Evolutionary conservation across 1,140 invertebrate genomes (phyloP), one percentile per base, ranked within the genome.

Genomic region (Bombus impatiens): DNA sequence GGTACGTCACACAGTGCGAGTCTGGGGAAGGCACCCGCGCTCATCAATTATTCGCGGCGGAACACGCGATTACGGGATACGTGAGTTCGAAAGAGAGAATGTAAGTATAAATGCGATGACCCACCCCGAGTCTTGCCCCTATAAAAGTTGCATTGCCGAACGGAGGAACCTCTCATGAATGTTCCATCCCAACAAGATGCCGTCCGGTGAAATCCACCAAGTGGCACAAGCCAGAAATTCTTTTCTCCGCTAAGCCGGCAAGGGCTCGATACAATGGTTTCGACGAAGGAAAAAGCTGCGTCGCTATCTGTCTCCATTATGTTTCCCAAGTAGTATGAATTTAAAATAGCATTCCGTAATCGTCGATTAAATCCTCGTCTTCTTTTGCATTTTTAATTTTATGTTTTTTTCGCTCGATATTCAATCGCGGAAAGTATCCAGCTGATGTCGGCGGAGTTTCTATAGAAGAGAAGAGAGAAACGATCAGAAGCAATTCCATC

Each of bases 131-230:
- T 80, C 72, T 87, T 62, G 78, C 70, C 82, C 65, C 89, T 79
- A 92, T 92, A 89, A 92, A 92, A 92, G 44, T 92, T 92, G 87
- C 86, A 92, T 89, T 78, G 62, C 82, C 85, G 62, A 47, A 42
- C 47, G 76, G 28, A 59, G 74, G 57, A 76, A 44, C 82, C 77
- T 78, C 82, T 90, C 86, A 84, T 92, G 87, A 92, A 92, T 92
- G 81, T 90, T 92, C 86, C 85, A 92, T 88, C 62, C 71, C 67
- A 71, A 82, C 79, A 83, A 86, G 80, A 91, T 75, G 65, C 72
- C 68, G 57, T 57, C 40, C 44, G 86, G 37, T 65, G 89, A 71
- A 68, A 81, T 86, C 78, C 79, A 82, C 59, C 84, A 81, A 74
- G 59, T 57, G 70, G 78, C 79, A 59, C 67, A 22, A 68, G 62